Base-by-base conservation (phyloP, 1,140 invertebrate species). In the Nasonia vitripennis region DNA sequence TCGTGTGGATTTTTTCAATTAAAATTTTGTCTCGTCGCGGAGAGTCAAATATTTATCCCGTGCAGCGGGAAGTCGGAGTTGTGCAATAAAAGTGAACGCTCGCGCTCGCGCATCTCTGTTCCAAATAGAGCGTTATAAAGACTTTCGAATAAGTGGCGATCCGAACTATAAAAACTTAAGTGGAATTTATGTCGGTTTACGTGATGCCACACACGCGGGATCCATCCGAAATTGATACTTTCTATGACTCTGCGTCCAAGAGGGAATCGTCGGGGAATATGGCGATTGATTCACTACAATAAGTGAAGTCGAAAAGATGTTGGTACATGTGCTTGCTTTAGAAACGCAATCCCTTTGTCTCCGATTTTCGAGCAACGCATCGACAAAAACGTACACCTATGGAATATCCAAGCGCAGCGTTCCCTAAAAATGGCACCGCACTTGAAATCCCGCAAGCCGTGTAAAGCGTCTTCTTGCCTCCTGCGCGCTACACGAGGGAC, bases 401-500 rank as follows among this genome's bases (percentile, higher is more conserved):
- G 6, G 55, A 62, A 62, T 62, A 2, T 17, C 12, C 27, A 27
- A 27, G 1, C 27, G 1, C 27, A 27, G 1, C 1, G 27, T 62
- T n/a, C 55, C 20, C 20, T n/a, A 17, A 62, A 62, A 62, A 62
- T 62, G 55, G 55, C 20, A 62, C 55, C 17, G 17, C 27, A 27
- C 55, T 62, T n/a, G 55, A 62, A 62, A n/a, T n/a, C 55, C 12
- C 17, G 55, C 55, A n/a, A 62, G 17, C 17, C 55, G 4, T 62
- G 55, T 62, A 62, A 62, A 62, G 55, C 55, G n/a, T n/a, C 55
- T 62, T 62, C 20, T 62, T 62, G 17, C 55, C 55, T 17, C 2
- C 17, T 20, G 55, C 20, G 55, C 20, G 17, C 85, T 87, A 80
- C 85, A 68, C 68, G 78, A 82, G 48, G 74, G 74, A 12, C 48